A percentile compares a stretch with the other conserved stretches of the same genome.
Evolutionary conservation across 2,113 vertebrate species (phyloP).

Genomic region (Reinhardtius hippoglossoides): DNA sequence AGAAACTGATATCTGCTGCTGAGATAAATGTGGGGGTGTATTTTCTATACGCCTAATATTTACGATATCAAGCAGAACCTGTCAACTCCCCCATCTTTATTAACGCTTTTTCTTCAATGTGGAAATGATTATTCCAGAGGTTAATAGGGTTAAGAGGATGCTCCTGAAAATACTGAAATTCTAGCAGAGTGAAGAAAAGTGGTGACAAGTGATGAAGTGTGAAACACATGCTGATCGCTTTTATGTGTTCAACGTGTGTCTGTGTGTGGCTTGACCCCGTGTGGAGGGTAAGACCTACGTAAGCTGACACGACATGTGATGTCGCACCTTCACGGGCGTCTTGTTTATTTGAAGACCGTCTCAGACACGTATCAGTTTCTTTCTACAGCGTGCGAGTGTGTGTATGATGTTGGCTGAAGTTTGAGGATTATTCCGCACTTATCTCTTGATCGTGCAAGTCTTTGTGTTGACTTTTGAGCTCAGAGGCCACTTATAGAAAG

Average conservation of each 20-base stretch:
- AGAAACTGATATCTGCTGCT: background rate
- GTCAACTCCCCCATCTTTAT: background rate
- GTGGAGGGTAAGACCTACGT: slow-evolving; percentile 47
- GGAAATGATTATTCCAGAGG: slow-evolving; percentile 19
- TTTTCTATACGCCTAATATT: background rate
- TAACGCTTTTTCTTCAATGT: background rate
- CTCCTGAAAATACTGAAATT: slow-evolving; percentile 27
- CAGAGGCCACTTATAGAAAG: slow-evolving; percentile 25
- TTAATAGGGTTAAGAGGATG: slow-evolving; percentile 23
- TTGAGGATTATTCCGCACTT: slow-evolving; percentile 28
- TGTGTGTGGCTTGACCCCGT: slow-evolving; percentile 44
- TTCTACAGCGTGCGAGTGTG: slow-evolving; percentile 26
- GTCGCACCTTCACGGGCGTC: slow-evolving; percentile 48
- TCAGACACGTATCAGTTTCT: slow-evolving; percentile 27
- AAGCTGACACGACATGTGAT: slow-evolving; percentile 44
- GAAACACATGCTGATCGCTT: slow-evolving; percentile 39
- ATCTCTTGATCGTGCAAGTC: background rate
- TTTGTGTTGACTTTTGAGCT: slow-evolving; percentile 35
- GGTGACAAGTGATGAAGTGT: slow-evolving; percentile 32
- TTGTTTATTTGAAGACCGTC: slow-evolving; percentile 34
- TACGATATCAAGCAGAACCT: background rate
- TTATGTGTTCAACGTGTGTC: slow-evolving; percentile 19
- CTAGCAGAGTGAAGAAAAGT: slow-evolving; percentile 16
- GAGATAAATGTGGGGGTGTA: background rate
- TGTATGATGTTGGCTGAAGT: slow-evolving; percentile 26